Conservation (phyloP, 2,113 vertebrate species). For the Zapus hudsonius region DNA sequence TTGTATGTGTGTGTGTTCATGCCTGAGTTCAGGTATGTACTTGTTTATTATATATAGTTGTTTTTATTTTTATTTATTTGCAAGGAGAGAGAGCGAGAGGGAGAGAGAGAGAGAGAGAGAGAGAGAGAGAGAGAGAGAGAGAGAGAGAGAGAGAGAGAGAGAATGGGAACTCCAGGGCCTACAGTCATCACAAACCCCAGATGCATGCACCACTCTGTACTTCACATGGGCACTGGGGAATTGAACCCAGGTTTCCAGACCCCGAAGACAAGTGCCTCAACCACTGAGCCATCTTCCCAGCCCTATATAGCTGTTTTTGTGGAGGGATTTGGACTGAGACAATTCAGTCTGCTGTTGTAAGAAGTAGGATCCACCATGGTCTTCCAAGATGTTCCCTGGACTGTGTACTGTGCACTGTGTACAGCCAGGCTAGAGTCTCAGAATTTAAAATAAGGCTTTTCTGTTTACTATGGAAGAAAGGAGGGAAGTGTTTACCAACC, state of each 20-base stretch:
- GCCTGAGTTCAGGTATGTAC: not conserved
- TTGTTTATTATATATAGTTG: not conserved
- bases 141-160: too few species aligned
- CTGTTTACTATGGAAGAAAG: constrained; percentile 11
- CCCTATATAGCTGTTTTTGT: not conserved
- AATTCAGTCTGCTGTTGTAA: not conserved
- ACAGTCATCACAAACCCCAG: too few species aligned
- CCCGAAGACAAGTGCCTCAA: too few species aligned
- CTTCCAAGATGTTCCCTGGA: not conserved
- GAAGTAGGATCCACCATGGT: not conserved
- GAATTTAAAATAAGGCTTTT: constrained; percentile 42
- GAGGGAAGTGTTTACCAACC: not conserved
- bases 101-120: too few species aligned
- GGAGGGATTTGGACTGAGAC: not conserved
- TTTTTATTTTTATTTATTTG: too few species aligned
- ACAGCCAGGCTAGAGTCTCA: not conserved
- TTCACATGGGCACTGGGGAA: too few species aligned
- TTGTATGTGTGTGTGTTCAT: not conserved
- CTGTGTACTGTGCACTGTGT: not conserved
- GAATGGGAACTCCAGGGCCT: too few species aligned
- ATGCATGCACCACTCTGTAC: too few species aligned
- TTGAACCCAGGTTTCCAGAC: too few species aligned
- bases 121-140: too few species aligned
- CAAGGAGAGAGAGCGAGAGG: too few species aligned
- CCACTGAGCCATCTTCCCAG: too few species aligned